Evolutionary conservation across 2,888 invertebrate species (phyloP), one percentile per base, ranked within the genome.

Genomic region (Crepidodera aurea): DNA sequence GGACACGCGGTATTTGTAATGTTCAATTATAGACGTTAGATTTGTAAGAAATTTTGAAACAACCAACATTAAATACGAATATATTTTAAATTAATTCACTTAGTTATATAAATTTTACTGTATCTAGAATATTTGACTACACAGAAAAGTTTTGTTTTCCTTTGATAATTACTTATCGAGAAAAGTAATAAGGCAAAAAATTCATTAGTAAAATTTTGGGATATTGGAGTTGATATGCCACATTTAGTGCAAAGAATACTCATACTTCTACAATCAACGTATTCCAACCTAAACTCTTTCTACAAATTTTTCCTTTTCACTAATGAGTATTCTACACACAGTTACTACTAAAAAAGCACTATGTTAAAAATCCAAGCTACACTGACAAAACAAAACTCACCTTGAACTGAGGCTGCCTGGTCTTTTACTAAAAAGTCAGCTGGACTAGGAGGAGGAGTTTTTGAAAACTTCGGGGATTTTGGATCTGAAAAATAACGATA

Each of bases 401-500:
- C 81, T 79, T 81, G 80, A 68, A 77, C 71, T 61, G 79, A 67
- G 77, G 84, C 71, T 73, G 77, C 85, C 67, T 82, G 78, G 65
- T 71, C 71, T 57, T 63, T 64, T 12, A 81, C 73, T 65, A 83
- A 83, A 74, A 89, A 84, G 78, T 89, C 89, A 57, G 89, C 88
- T 34, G 89, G 89, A 70, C 89, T 89, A 5, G 89, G 89, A 51
- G 89, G 89, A 65, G 89, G 89, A 62, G 89, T 89, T 77, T 87
- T 88, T 32, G 88, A 87, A 72, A 87, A 84, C 75, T 86, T 87
- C 58, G 88, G 86, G 64, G 84, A 85, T 72, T 81, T 81, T 51
- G 87, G 81, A 82, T 87, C 88, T 87, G 81, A 64, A 82, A 19
- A 13, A n/a, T n/a, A 25, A 13, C 13, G 19, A 15, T 12, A 19